A percentile compares a stretch with the other conserved stretches of the same genome.
Conservation (phyloP, 2,797 vertebrate species). For the Enoplosus armatus region DNA sequence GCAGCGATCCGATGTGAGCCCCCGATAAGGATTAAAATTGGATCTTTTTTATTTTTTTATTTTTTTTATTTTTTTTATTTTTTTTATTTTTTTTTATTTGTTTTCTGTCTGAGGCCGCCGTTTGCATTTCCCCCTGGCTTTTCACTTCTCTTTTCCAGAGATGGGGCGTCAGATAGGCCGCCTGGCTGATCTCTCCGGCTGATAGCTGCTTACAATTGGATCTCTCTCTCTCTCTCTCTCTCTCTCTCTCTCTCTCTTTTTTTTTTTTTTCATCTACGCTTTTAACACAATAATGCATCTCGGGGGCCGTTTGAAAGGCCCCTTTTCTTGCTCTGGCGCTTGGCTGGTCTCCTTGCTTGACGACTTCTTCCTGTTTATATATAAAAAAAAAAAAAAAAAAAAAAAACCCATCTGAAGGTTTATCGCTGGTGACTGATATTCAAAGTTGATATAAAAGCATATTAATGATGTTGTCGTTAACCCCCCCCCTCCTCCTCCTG, state of each 20-base stretch:
- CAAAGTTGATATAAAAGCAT: slow-evolving; percentile 66
- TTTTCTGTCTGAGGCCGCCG: slow-evolving; percentile 85
- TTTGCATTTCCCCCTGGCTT: slow-evolving; percentile 77
- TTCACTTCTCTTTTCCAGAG: slow-evolving; percentile 85
- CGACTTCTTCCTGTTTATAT: slow-evolving; percentile 81
- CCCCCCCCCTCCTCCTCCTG: too few relatives aligned
- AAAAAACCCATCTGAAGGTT: slow-evolving; percentile 74
- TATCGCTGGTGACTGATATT: slow-evolving; percentile 76
- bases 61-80: too few relatives aligned
- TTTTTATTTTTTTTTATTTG: slow-evolving; percentile 88
- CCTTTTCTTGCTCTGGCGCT: slow-evolving; percentile 65
- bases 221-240: too few relatives aligned
- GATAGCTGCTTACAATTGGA: slow-evolving; percentile 86
- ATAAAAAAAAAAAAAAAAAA: too few relatives aligned
- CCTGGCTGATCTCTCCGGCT: slow-evolving; percentile 81
- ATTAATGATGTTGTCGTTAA: slow-evolving; percentile 71
- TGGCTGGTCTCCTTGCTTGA: slow-evolving; percentile 68
- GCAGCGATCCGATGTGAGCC: slow-evolving; percentile 85
- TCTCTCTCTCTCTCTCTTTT: too few relatives aligned
- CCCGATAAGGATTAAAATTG: slow-evolving; percentile 88
- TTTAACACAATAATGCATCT: slow-evolving; percentile 83
- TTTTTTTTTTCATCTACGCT: slow-evolving; percentile 79
- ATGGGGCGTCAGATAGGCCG: slow-evolving; percentile 84
- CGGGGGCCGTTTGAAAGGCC: slow-evolving; percentile 58
- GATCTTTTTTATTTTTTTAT: slow-evolving; percentile 89